Evolutionary conservation across 1,140 invertebrate species (phyloP).

Genomic region (Formica selysi): DNA sequence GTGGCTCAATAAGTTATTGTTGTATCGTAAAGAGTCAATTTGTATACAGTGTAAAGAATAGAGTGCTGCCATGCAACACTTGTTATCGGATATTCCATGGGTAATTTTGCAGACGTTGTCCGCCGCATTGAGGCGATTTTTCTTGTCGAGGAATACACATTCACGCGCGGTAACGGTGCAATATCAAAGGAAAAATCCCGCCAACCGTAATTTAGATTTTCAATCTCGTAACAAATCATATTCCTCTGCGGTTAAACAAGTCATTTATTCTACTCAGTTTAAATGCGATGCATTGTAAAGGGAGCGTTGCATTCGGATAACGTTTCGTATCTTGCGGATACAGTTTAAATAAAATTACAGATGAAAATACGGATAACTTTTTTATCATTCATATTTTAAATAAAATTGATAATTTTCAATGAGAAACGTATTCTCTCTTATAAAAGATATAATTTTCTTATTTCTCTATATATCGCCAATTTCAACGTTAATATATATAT

Average conservation of each 20-base stretch:
- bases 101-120: conserved; percentile 59
- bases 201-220: conserved; percentile 49
- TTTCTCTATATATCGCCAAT: neutral
- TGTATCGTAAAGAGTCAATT: conserved; percentile 56
- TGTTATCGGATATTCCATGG: conserved; percentile 59
- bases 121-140: conserved; percentile 53
- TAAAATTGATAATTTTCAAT: conserved; percentile 19
- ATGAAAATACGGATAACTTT: neutral
- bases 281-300: conserved; percentile 26
- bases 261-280: conserved; percentile 37
- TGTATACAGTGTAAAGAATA: conserved; percentile 59
- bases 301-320: neutral
- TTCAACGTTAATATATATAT: neutral
- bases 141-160: conserved; percentile 49
- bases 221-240: conserved; percentile 54
- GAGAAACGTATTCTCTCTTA: neutral
- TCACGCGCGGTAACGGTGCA: conserved; percentile 6
- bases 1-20: conserved; percentile 50
- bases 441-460: neutral
- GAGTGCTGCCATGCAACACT: conserved; percentile 48
- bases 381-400: conserved; percentile 2
- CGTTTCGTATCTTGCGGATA: neutral
- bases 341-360: neutral
- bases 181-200: conserved; percentile 48
- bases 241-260: conserved; percentile 51